A percentile compares a stretch with the other conserved stretches of the same genome.
Conservation (phyloP, 2,888 invertebrate species). For the Hydrotaea diabolus region DNA sequence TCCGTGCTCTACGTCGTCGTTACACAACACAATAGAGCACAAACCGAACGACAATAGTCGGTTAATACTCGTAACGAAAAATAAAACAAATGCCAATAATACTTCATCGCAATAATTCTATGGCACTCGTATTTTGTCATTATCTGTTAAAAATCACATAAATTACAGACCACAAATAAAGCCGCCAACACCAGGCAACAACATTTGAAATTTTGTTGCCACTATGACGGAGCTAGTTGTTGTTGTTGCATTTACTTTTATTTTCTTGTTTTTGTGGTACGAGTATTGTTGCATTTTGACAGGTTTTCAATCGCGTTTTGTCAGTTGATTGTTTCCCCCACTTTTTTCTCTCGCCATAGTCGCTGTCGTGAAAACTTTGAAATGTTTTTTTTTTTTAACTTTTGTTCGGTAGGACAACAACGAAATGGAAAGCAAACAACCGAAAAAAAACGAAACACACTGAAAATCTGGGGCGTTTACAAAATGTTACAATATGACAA, state of each 20-base stretch:
- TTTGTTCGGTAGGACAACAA: background rate
- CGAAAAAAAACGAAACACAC: background rate
- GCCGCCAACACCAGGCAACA: background rate
- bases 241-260: background rate
- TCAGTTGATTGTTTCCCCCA: slow-evolving; percentile 3
- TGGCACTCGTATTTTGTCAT: slow-evolving; percentile 33
- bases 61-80: background rate
- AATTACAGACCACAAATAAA: slow-evolving; percentile 17
- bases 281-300: background rate
- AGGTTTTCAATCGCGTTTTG: slow-evolving; percentile 19
- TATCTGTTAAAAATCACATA: slow-evolving; percentile 32
- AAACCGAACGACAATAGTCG: background rate
- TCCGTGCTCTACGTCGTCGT: too few species aligned
- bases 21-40: background rate
- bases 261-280: background rate
- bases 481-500: slow-evolving; percentile 63
- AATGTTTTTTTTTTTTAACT: slow-evolving; percentile 28
- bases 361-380: slow-evolving; percentile 28
- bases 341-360: background rate
- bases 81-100: slow-evolving; percentile 5
- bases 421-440: too few species aligned
- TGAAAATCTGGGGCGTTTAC: slow-evolving; percentile 59
- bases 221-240: background rate
- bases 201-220: background rate
- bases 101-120: slow-evolving; percentile 15